Base-by-base conservation (phyloP, 2,888 invertebrate species). In the Hemicrepidius hirtus region DNA sequence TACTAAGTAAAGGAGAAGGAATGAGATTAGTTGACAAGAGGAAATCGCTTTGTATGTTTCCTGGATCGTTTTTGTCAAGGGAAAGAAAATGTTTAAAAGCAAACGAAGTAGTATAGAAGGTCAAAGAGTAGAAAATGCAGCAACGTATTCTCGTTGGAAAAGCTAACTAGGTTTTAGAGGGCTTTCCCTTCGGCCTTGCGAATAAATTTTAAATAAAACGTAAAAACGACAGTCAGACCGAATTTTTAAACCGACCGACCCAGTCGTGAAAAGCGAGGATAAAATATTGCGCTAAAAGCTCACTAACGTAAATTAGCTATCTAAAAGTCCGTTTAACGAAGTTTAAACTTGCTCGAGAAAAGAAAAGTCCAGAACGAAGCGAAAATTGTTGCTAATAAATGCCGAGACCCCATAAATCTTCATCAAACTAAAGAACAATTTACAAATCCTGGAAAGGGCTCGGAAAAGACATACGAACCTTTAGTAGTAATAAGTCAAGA, bases 401-500 rank as follows among this genome's bases (percentile, higher is more conserved):
- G 57, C 44, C 65, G 24, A 44, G 44, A 59, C 57, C 57, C 57
- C 68, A 68, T 68, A 68, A 59, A 68, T 46, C 68, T 68, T 60
- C 59, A 68, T 68, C 49, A 50, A 59, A 46, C 57, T 60, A 68
- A 67, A 60, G 68, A 50, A 60, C 59, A 59, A 59, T 68, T 60
- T 59, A 60, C 59, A 68, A 68, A 50, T 49, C 49, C 46, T 60
- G 60, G 50, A 66, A 62, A 65, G 24, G 50, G 60, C 59, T 71
- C 60, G 44, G 53, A 35, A 70, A 71, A 71, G 60, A 60, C 78
- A 75, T 78, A 78, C 77, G 77, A 79, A 80, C 78, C 78, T 77
- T 77, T 74, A 76, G 74, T 76, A 71, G 79, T 79, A 80, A 82
- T 82, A 81, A 82, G 80, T 81, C 80, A 80, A 76, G 77, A 80